Evolutionary conservation across 2,113 vertebrate genomes (phyloP).

Genomic region (Podarcis raffonei): DNA sequence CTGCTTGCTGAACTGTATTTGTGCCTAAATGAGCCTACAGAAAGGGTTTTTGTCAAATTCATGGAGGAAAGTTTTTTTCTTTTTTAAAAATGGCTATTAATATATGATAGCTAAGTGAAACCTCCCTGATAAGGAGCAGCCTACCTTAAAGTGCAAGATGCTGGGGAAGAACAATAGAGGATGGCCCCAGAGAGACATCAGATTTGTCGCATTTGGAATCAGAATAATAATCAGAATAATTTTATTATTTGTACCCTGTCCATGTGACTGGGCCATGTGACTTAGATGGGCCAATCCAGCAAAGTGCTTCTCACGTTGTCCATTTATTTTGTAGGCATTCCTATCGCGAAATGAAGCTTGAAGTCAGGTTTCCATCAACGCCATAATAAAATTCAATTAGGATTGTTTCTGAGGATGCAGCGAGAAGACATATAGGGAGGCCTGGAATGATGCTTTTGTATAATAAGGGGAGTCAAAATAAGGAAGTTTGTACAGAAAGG

Average conservation of each 20-base stretch:
- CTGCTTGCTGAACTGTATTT: not conserved
- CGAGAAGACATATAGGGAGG: not conserved
- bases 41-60: not conserved
- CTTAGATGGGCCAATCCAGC: not conserved
- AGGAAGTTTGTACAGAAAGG: not conserved
- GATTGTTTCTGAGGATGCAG: not conserved
- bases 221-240: not conserved
- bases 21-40: conserved; percentile 4
- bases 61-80: not conserved
- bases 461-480: not conserved
- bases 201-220: too few relatives aligned
- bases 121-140: not conserved
- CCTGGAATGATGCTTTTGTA: not conserved
- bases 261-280: not conserved
- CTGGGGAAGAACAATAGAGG: not conserved
- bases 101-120: not conserved
- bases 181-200: not conserved
- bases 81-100: not conserved
- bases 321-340: not conserved
- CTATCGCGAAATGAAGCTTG: rapidly evolving
- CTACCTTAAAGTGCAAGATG: not conserved
- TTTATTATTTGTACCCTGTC: too few relatives aligned
- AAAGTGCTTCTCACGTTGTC: not conserved
- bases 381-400: conserved; percentile 35
- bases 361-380: conserved; percentile 34